Conservation (phyloP, 1,140 invertebrate species). For the Sycophaga agraensis region DNA sequence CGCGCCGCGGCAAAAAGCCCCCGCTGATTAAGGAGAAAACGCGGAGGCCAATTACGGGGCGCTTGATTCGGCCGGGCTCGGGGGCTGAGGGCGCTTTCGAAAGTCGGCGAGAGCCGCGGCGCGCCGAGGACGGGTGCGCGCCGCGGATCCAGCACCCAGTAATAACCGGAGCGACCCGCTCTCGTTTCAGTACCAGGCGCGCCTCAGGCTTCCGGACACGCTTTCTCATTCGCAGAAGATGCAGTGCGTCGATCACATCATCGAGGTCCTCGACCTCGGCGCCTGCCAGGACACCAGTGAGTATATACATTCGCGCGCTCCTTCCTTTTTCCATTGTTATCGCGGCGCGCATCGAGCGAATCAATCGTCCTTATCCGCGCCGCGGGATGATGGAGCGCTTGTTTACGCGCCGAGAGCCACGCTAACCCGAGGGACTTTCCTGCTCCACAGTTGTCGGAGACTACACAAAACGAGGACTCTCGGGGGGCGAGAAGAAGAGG, state of each 20-base stretch:
- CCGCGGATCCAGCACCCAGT: background rate
- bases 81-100: slow-evolving; percentile 8
- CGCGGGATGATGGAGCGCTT: too few species aligned
- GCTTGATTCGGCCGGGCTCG: too few species aligned
- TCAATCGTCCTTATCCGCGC: background rate
- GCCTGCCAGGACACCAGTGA: slow-evolving; percentile 79
- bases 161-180: slow-evolving; percentile 1
- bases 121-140: background rate
- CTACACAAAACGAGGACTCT: slow-evolving; percentile 75
- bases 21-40: too few species aligned
- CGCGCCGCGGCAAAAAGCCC: too few species aligned
- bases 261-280: slow-evolving; percentile 74
- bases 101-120: slow-evolving; percentile 11
- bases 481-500: slow-evolving; percentile 85
- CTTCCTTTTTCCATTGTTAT: background rate
- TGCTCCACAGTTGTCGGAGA: slow-evolving; percentile 83
- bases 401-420: too few species aligned
- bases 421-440: too few species aligned
- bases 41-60: too few species aligned
- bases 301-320: slow-evolving; percentile 38
- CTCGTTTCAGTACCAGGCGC: slow-evolving; percentile 50
- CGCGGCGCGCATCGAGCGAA: background rate
- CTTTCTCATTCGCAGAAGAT: slow-evolving; percentile 75
- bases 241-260: slow-evolving; percentile 78
- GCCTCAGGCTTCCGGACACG: slow-evolving; percentile 70